Evolutionary conservation across 2,888 invertebrate genomes (phyloP).

Genomic region (Gastrophysa polygoni): DNA sequence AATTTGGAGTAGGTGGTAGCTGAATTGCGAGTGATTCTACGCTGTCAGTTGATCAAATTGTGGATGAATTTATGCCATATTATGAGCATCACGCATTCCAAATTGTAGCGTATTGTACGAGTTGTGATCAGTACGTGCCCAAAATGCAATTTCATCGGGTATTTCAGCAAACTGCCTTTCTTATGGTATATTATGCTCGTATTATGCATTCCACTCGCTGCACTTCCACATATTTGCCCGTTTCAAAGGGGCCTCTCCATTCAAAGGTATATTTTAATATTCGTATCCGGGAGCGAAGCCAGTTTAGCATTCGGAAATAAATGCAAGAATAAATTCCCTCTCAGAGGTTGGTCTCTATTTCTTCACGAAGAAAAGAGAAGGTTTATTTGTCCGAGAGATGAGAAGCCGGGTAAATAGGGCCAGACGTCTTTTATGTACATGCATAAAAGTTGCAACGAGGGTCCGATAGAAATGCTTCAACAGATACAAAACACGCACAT

Average conservation of each 20-base stretch:
- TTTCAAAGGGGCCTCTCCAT: background rate
- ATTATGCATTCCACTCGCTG: background rate
- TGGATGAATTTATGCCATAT: too few species aligned
- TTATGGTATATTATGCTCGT: background rate
- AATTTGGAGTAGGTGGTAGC: too few species aligned
- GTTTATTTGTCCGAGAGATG: background rate
- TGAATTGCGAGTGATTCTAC: too few species aligned
- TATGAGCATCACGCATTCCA: background rate
- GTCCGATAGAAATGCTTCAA: background rate
- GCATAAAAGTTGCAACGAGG: background rate
- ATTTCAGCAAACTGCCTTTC: background rate
- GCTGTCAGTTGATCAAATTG: too few species aligned
- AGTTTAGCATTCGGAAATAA: background rate
- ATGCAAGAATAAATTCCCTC: background rate
- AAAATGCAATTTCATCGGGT: background rate
- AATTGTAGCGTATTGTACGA: background rate
- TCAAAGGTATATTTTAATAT: slow-evolving; percentile 1
- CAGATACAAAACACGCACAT: too few species aligned
- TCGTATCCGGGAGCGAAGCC: background rate
- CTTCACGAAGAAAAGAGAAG: background rate
- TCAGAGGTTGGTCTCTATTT: background rate
- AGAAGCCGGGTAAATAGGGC: background rate
- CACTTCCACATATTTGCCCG: background rate
- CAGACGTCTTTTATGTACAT: background rate
- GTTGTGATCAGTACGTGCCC: background rate